These are phyloP conservation scores for Plectrocnemia conspersa DNA, from an alignment of 1,140 invertebrate genomes.

Conservation along the genomic window DNA sequence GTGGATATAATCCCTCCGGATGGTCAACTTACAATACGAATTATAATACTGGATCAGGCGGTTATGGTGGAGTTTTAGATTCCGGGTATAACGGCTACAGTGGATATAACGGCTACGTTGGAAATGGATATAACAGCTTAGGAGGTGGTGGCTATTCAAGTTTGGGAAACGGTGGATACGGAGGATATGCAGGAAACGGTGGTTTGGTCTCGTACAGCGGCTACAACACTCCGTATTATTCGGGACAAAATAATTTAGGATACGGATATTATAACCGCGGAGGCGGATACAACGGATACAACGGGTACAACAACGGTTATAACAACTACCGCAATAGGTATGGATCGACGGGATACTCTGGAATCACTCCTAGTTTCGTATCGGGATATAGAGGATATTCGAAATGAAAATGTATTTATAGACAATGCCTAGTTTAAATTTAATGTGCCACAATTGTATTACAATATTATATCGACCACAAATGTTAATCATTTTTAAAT, in stretches of 20 bases:
- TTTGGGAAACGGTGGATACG: constrained; percentile 39
- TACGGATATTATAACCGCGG: constrained; percentile 39
- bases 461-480: no score
- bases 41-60: constrained; percentile 19
- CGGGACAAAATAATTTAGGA: constrained; percentile 40
- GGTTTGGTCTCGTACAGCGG: constrained; percentile 43
- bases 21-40: constrained; percentile 23
- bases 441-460: no score
- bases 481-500: no score
- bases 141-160: constrained; percentile 27
- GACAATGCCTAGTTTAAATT: no score
- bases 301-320: constrained; percentile 9
- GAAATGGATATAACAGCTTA: constrained; percentile 13
- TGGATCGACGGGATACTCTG: constrained; percentile 20
- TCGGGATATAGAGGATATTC: constrained; percentile 32
- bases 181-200: constrained; percentile 46
- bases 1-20: constrained; percentile 25
- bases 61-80: constrained; percentile 10
- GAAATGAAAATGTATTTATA: constrained; percentile 12
- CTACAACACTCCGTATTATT: constrained; percentile 40
- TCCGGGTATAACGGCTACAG: constrained; percentile 12
- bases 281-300: constrained; percentile 39
- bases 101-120: constrained; percentile 5
- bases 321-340: constrained; percentile 18
- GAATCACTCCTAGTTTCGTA: constrained; percentile 25